Evolutionary conservation across 2,113 vertebrate species (phyloP).

Genomic region (Nannobrachium achirus): DNA sequence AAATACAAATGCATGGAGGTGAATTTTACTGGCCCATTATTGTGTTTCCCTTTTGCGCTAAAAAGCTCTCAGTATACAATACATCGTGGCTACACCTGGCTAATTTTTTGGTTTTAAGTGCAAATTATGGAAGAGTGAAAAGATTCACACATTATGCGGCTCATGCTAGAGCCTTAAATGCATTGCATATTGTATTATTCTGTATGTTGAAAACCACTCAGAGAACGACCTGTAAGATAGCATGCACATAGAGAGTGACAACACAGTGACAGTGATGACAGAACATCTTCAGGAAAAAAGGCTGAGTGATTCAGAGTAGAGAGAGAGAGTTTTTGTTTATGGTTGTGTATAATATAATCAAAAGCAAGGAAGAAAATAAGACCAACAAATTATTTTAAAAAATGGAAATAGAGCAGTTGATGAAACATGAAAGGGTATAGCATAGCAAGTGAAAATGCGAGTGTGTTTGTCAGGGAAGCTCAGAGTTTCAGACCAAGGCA

Average conservation of each 20-base stretch:
- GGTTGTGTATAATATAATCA: not conserved
- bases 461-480: slow-evolving; percentile 38
- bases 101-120: slow-evolving; percentile 27
- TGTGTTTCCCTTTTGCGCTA: slow-evolving; percentile 33
- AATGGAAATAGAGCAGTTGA: slow-evolving; percentile 9
- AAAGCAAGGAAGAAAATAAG: slow-evolving; percentile 3
- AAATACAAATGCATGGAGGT: slow-evolving; percentile 55
- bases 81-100: slow-evolving; percentile 12
- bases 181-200: not conserved
- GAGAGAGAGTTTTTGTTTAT: not conserved
- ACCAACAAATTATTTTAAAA: slow-evolving; percentile 4
- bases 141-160: not conserved
- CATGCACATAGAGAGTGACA: slow-evolving; percentile 41
- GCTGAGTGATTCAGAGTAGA: slow-evolving; percentile 20
- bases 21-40: slow-evolving; percentile 54
- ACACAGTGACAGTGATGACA: slow-evolving; percentile 48
- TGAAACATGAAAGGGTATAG: slow-evolving; percentile 44
- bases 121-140: not conserved
- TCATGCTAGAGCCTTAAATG: slow-evolving; percentile 23
- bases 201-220: slow-evolving; percentile 19
- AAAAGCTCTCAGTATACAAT: slow-evolving; percentile 32
- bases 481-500: slow-evolving; percentile 14
- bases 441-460: slow-evolving; percentile 23
- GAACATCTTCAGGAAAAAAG: slow-evolving; percentile 54
- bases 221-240: slow-evolving; percentile 46